A percentile compares a stretch with the other conserved stretches of the same genome.
phyloP scores from a whole-genome alignment of 2,888 invertebrate genomes.

The Trachelus tabidus region DNA sequence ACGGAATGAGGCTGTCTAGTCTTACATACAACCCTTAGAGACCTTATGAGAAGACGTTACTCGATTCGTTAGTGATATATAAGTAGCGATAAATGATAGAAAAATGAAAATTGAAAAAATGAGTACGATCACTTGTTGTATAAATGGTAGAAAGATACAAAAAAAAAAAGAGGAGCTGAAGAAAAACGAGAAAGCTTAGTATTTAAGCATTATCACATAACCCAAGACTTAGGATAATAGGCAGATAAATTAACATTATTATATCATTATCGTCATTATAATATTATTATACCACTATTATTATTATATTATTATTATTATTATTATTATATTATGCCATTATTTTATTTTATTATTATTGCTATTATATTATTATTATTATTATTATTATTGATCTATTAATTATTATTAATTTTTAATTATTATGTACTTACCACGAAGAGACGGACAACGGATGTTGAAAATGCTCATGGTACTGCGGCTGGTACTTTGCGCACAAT shows the following conservation, averaged over 20 bases:
- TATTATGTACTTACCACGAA: conserved; percentile 7
- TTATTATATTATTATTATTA: conserved; percentile 41
- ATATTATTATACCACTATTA: conserved; percentile 47
- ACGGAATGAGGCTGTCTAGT: conserved; percentile 62
- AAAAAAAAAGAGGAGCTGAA: conserved; percentile 12
- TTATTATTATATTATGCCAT: conserved; percentile 32
- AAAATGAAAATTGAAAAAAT: conserved; percentile 16
- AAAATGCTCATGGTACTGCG: background rate
- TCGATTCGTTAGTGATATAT: conserved; percentile 46
- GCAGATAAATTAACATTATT: conserved; percentile 40
- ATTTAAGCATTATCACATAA: conserved; percentile 43
- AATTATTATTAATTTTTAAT: conserved; percentile 28
- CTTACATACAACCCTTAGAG: conserved; percentile 58
- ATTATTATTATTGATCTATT: conserved; percentile 44
- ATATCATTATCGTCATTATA: conserved; percentile 49
- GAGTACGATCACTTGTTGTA: background rate
- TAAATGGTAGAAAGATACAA: conserved; percentile 14
- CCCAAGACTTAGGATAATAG: conserved; percentile 38
- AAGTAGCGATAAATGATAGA: conserved; percentile 32
- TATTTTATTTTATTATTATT: conserved; percentile 43
- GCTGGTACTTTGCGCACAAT: background rate
- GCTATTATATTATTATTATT: conserved; percentile 48
- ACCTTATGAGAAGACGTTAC: conserved; percentile 43
- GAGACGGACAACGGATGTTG: background rate
- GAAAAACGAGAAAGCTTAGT: conserved; percentile 28